These are phyloP conservation scores for Adrianichthys oophorus DNA, from an alignment of 2,797 vertebrate genomes.

Conservation along the genomic window DNA sequence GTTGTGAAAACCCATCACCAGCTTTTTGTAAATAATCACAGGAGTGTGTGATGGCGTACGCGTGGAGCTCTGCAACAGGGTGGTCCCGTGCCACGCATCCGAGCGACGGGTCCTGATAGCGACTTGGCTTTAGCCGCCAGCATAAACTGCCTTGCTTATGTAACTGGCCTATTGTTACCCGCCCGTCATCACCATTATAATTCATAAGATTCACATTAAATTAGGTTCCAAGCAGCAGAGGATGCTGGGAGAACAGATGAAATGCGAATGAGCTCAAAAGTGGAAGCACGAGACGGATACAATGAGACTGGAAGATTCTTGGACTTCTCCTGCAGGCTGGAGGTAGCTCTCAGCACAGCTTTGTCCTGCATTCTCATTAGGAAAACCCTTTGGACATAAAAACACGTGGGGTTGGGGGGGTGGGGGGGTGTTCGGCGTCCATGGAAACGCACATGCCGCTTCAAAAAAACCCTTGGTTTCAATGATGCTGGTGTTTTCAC, in stretches of 20 bases:
- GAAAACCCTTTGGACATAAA: too few species aligned
- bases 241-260: not conserved
- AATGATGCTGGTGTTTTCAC: constrained; percentile 44
- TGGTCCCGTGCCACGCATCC: constrained; percentile 30
- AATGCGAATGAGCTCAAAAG: constrained; percentile 21
- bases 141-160: constrained; percentile 55
- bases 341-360: constrained; percentile 8
- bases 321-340: not conserved
- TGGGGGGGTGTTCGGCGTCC: not conserved
- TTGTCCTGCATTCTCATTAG: too few species aligned
- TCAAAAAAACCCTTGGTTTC: not conserved
- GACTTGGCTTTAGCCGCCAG: constrained; percentile 58
- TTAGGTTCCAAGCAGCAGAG: constrained; percentile 23
- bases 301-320: not conserved
- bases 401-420: too few species aligned
- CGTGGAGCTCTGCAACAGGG: constrained; percentile 16
- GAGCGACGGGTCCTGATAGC: constrained; percentile 62
- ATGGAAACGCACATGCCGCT: not conserved
- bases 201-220: constrained; percentile 47
- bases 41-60: not conserved
- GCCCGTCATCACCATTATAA: constrained; percentile 49
- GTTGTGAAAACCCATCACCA: too few species aligned
- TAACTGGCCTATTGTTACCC: constrained; percentile 56
- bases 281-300: constrained; percentile 1
- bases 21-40: not conserved